A percentile compares a stretch with the other conserved stretches of the same genome.
Conservation (phyloP, 1,140 invertebrate species). For the Drosophila seguyi region DNA sequence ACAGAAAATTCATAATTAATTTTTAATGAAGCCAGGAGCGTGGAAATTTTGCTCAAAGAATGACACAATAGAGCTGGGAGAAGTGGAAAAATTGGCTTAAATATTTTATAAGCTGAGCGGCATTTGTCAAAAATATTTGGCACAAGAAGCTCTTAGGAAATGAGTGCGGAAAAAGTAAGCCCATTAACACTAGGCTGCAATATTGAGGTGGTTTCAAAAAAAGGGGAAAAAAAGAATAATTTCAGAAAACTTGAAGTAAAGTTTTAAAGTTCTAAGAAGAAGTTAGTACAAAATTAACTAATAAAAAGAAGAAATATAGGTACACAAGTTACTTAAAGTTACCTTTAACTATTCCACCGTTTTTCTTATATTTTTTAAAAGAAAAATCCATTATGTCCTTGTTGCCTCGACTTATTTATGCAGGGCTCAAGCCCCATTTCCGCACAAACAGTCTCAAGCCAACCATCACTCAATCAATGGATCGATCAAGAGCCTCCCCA, state of each 20-base stretch:
- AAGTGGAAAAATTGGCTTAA: slow-evolving; percentile 54
- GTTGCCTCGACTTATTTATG: slow-evolving; percentile 19
- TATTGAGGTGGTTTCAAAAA: not conserved
- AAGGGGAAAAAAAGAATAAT: not conserved
- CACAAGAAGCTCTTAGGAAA: slow-evolving; percentile 51
- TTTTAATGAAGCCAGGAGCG: slow-evolving; percentile 33
- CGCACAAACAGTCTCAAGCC: slow-evolving; percentile 53
- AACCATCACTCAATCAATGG: slow-evolving; percentile 68
- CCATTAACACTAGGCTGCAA: slow-evolving; percentile 39
- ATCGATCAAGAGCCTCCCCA: slow-evolving; percentile 59
- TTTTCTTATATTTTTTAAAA: not conserved
- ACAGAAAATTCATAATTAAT: slow-evolving; percentile 54
- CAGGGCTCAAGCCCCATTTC: slow-evolving; percentile 54
- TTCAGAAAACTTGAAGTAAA: not conserved
- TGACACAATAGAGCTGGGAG: not conserved
- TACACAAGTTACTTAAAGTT: too few species aligned
- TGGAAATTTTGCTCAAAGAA: slow-evolving; percentile 16
- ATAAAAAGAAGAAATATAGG: too few species aligned
- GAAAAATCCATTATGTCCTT: not conserved
- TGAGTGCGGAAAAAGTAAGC: slow-evolving; percentile 11
- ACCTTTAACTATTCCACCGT: not conserved
- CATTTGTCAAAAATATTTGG: slow-evolving; percentile 65
- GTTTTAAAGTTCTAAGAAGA: not conserved
- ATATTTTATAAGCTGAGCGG: slow-evolving; percentile 60
- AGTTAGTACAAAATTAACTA: not conserved